Conservation (phyloP, 2,888 invertebrate species). For the Euzophera pinguis region DNA sequence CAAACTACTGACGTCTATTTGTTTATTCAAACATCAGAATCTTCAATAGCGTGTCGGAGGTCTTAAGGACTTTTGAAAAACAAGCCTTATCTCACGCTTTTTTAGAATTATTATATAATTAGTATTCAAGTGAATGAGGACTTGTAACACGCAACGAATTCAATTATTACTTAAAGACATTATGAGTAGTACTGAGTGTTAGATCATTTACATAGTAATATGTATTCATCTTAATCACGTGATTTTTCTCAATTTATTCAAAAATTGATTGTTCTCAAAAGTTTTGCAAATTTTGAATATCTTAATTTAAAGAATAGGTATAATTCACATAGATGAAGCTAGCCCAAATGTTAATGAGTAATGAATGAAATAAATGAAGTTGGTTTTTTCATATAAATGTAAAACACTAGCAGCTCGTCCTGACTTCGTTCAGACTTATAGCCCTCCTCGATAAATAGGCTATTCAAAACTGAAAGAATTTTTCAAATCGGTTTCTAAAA, state of each 20-base stretch:
- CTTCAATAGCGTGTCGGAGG: neutral
- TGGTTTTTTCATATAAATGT: too few relatives aligned
- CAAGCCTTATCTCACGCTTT: slow-evolving; percentile 2
- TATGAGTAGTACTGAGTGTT: neutral
- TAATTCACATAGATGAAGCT: too few relatives aligned
- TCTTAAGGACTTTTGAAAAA: neutral
- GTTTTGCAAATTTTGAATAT: too few relatives aligned
- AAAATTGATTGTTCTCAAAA: too few relatives aligned
- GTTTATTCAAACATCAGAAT: neutral
- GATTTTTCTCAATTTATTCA: neutral
- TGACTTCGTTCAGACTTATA: too few relatives aligned
- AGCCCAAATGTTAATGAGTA: too few relatives aligned
- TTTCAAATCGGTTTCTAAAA: too few relatives aligned
- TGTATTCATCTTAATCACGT: neutral
- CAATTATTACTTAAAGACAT: neutral
- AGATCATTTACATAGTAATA: neutral
- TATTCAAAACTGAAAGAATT: too few relatives aligned
- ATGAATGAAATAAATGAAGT: too few relatives aligned
- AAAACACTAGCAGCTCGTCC: too few relatives aligned
- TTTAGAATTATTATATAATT: neutral
- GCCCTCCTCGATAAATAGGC: too few relatives aligned
- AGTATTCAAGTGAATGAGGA: neutral
- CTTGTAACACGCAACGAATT: neutral
- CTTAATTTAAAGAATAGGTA: too few relatives aligned
- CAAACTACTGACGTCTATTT: slow-evolving; percentile 6